These are phyloP conservation scores for Gymnoscopelus microlampas DNA, from an alignment of 2,797 vertebrate genomes.

Conservation along the genomic window DNA sequence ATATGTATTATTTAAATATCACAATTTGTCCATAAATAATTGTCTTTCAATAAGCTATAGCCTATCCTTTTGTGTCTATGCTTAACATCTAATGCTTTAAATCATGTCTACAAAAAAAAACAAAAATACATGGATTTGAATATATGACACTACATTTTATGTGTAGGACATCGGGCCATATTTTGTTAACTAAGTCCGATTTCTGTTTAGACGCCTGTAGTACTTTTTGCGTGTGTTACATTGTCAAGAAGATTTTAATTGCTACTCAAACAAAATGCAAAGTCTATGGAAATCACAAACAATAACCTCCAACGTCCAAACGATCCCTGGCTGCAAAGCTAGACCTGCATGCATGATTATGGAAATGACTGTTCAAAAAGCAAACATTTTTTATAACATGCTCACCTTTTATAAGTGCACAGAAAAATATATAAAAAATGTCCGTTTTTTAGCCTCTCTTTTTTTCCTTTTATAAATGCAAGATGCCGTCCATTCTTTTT, in stretches of 20 bases:
- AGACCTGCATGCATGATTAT: background rate
- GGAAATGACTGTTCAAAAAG: background rate
- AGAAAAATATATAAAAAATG: background rate
- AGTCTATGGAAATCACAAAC: conserved; percentile 12
- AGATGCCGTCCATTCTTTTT: conserved; percentile 11
- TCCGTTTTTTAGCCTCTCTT: too few relatives aligned
- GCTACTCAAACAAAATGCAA: background rate
- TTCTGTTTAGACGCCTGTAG: too few relatives aligned
- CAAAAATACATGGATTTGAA: background rate
- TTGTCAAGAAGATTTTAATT: background rate
- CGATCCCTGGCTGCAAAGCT: background rate
- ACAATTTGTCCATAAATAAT: too few relatives aligned
- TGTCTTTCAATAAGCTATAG: too few relatives aligned
- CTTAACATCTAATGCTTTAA: background rate
- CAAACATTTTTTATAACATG: conserved; percentile 18
- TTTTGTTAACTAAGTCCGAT: too few relatives aligned
- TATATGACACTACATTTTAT: too few relatives aligned
- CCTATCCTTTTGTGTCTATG: too few relatives aligned
- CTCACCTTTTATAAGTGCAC: conserved; percentile 60
- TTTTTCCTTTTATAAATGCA: background rate
- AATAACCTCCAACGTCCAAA: background rate
- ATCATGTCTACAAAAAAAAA: background rate
- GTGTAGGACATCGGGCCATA: too few relatives aligned
- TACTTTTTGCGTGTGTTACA: too few relatives aligned
- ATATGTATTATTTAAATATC: background rate